phyloP scores from a whole-genome alignment of 2,888 invertebrate species.

The Aromia moschata region DNA sequence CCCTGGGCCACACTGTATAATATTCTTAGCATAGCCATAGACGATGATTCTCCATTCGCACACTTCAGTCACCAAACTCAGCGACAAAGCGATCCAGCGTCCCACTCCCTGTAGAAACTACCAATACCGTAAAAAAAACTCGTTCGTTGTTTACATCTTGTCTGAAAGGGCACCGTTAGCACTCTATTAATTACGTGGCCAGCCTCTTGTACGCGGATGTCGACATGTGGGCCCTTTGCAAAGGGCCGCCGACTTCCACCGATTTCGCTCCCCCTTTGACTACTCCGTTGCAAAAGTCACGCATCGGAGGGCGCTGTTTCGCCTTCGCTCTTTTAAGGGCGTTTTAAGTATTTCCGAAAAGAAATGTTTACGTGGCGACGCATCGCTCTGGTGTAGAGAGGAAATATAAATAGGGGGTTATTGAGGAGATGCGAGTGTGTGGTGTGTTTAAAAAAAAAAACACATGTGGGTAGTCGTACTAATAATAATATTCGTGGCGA shows the following conservation, averaged over 20 bases:
- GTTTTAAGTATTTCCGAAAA: conserved; percentile 55
- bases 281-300: conserved; percentile 39
- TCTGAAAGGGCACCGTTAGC: conserved; percentile 21
- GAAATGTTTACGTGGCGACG: conserved; percentile 50
- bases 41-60: too few relatives aligned
- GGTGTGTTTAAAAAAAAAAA: conserved; percentile 23
- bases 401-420: conserved; percentile 31
- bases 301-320: conserved; percentile 39
- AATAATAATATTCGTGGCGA: conserved; percentile 5
- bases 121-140: background rate
- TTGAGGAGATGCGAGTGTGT: conserved; percentile 15
- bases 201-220: conserved; percentile 7
- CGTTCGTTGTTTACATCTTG: conserved; percentile 3
- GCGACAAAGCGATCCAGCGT: background rate
- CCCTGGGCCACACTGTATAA: too few relatives aligned
- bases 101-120: background rate
- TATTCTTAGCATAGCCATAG: too few relatives aligned
- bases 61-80: background rate
- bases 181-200: conserved; percentile 23
- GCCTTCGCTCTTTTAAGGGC: conserved; percentile 44
- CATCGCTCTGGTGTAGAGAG: conserved; percentile 25
- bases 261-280: conserved; percentile 30
- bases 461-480: conserved; percentile 29
- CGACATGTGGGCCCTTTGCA: conserved; percentile 25
- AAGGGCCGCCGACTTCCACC: conserved; percentile 36